Base-by-base conservation (phyloP, 2,113 vertebrate species). In the Oncorhynchus nerka region DNA sequence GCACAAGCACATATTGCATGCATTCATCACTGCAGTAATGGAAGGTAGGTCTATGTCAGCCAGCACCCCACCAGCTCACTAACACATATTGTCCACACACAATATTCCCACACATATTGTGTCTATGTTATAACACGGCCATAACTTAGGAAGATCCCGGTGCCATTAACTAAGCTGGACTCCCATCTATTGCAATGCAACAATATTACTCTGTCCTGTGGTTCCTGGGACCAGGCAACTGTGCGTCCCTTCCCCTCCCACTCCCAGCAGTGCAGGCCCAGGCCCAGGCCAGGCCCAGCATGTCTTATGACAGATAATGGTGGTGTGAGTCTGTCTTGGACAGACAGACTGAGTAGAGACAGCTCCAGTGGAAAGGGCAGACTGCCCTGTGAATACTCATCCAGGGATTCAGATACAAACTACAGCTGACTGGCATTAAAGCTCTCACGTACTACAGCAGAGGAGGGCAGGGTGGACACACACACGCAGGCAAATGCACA, bases 1-100 rank as follows among this genome's bases (percentile, higher is more conserved):
- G 91, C 91, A 83, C 80, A 75, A 77, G 75, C 85, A 91, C 89
- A 93, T 93, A 93, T 93, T 93, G 90, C 91, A 85, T 87, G 81
- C 90, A 93, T 94, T 93, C 84, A 93, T 94, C 91, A 93, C 83
- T 74, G 88, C 85, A 84, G 57, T 84, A 85, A 80, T 77, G 84
- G 70, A 87, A 83, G 79, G 83, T 91, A 45, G 39, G 39, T 9
- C 39, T 45, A 62, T 81, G 82, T 75, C 80, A 86, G 81, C 82
- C 81, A 49, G 64, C 70, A 67, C 74, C 74, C 71, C 55, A 67
- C 70, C 68, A 76, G 76, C 79, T 45, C 73, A 57, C 78, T 74
- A 4, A 61, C 19, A 26, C 79, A 68, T 71, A 78, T 55, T 55
- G 51, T 55, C 51, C 71, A 71, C 30, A 68, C 49, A 75, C 15